Conservation (phyloP, 1,140 invertebrate species). For the Caenorhabditis latens region DNA sequence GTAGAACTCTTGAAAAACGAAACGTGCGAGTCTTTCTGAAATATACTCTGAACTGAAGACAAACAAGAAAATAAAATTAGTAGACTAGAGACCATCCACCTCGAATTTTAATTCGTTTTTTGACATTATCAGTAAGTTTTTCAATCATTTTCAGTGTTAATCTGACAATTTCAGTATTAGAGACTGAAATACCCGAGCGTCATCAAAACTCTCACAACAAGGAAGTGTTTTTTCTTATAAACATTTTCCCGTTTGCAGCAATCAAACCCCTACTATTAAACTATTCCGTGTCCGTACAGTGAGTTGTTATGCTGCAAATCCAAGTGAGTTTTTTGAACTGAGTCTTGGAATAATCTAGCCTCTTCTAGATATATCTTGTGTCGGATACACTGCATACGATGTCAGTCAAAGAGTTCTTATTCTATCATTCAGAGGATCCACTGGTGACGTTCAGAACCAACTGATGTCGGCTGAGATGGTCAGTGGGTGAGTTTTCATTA, state of each 20-base stretch:
- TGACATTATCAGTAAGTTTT: background rate
- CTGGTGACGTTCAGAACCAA: background rate
- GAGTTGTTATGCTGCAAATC: background rate
- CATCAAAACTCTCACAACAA: too few species aligned
- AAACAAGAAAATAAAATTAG: background rate
- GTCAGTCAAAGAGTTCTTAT: background rate
- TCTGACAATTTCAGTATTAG: background rate
- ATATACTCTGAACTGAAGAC: background rate
- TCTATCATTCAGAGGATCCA: background rate
- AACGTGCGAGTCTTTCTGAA: background rate
- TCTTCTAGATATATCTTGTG: background rate
- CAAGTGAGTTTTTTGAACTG: background rate
- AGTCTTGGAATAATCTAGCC: background rate
- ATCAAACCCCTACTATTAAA: conserved; percentile 27
- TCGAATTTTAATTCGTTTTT: background rate
- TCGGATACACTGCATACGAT: conserved; percentile 15
- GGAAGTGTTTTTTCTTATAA: too few species aligned
- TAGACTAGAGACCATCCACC: too few species aligned
- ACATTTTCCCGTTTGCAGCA: background rate
- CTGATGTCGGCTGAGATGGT: background rate
- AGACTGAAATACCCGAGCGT: too few species aligned
- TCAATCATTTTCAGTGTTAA: background rate
- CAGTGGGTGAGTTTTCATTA: background rate
- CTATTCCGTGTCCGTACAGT: background rate
- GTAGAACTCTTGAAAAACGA: too few species aligned